These are phyloP conservation scores for Rhagophthalmus giganteus DNA, from an alignment of 2,888 invertebrate species.

Conservation along the genomic window DNA sequence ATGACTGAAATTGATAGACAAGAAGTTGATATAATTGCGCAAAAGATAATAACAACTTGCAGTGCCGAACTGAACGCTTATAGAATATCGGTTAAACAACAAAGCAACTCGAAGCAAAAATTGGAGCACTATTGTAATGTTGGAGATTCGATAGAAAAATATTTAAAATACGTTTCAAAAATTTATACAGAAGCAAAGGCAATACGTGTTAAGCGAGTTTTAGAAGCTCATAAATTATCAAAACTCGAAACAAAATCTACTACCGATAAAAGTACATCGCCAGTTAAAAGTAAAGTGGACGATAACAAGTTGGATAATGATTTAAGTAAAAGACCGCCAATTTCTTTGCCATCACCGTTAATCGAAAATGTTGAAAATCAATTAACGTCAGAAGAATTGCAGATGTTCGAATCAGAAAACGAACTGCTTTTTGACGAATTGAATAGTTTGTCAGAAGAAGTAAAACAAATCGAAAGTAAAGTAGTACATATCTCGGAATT, in stretches of 20 bases:
- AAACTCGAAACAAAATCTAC: slow-evolving; percentile 62
- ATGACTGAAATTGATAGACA: slow-evolving; percentile 87
- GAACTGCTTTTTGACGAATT: slow-evolving; percentile 82
- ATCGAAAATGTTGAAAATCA: slow-evolving; percentile 63
- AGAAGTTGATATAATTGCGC: slow-evolving; percentile 83
- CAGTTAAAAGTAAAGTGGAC: background rate
- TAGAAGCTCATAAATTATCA: slow-evolving; percentile 80
- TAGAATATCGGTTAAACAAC: slow-evolving; percentile 65
- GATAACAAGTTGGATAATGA: background rate
- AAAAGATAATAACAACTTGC: slow-evolving; percentile 81
- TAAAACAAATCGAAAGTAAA: slow-evolving; percentile 86
- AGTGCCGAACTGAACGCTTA: slow-evolving; percentile 76
- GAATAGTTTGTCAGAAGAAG: slow-evolving; percentile 87
- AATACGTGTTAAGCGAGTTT: slow-evolving; percentile 79
- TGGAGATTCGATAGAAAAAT: slow-evolving; percentile 73
- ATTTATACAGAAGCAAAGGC: slow-evolving; percentile 89
- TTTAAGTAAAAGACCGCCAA: background rate
- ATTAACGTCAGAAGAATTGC: slow-evolving; percentile 83
- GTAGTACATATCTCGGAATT: slow-evolving; percentile 94
- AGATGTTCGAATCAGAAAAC: slow-evolving; percentile 93
- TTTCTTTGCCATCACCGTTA: slow-evolving; percentile 47
- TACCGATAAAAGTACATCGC: slow-evolving; percentile 11
- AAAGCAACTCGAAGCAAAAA: slow-evolving; percentile 64
- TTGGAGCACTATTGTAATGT: slow-evolving; percentile 78
- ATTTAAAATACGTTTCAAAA: slow-evolving; percentile 83